Evolutionary conservation across 2,797 vertebrate species (phyloP), one percentile per base, ranked within the genome.

Genomic region (Phrynocephalus guinanensis): DNA sequence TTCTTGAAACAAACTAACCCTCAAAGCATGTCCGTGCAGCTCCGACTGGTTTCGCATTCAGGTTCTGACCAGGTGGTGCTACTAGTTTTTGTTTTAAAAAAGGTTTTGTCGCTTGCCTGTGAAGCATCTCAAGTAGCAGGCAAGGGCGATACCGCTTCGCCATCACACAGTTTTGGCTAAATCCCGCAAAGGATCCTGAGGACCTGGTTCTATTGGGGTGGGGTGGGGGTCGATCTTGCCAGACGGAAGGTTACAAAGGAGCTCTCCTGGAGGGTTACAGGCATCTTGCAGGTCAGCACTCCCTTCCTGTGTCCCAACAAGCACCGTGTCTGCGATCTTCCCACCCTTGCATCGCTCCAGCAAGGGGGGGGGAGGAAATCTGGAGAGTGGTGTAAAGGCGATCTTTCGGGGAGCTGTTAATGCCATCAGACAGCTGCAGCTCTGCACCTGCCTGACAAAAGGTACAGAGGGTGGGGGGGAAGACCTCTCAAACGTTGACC

Each of bases 101-200:
- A 44, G 38, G 3, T 44, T 56, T 56, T 72, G 70, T 13, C 73
- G 48, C 5, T 26, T 5, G 8, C 38, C 9, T 48, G 15, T 8
- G 30, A 50, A 83, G 15, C 44, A 70, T 30, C 9, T 0, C 20
- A 13, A 77, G 48, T 6, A 63, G 30, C 83, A 68, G 70, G 56
- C 18, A n/a, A 26, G 0, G 85, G 22, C 11, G 3, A 3, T 2
- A 15, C 7, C 3, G 67, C 86, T 85, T 56, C 28, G 0, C 18
- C 63, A 48, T 6, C 82, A 87, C 88, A 16, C 82, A 66, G 87
- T 78, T 1, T 38, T 50, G 91, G 92, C 67, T 52, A 71, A 11
- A 50, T 84, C 83, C 87, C 24, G 68, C 52, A 67, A 0, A 73
- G 0, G 26, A 83, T 80, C 77, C 0, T n/a, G 70, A 82, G 63